These are phyloP conservation scores for Hylaeus anthracinus DNA, from an alignment of 1,140 invertebrate species.

Conservation along the genomic window DNA sequence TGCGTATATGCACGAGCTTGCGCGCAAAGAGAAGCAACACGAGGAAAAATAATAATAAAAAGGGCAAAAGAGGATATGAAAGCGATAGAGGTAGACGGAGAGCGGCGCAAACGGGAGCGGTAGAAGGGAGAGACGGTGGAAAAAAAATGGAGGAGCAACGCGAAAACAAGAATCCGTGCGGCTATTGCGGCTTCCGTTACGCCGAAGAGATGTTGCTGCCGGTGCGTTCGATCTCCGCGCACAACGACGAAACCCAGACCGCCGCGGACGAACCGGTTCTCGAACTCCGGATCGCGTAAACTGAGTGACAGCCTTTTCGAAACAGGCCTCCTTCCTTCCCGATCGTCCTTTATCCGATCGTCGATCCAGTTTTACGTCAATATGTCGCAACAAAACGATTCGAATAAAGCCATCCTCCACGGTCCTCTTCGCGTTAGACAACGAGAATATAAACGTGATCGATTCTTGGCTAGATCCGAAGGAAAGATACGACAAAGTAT, in stretches of 20 bases:
- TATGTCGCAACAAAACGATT: no score
- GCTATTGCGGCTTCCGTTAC: constrained; percentile 68
- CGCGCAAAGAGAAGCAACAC: constrained; percentile 54
- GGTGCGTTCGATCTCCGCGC: constrained; percentile 32
- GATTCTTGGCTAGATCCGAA: no score
- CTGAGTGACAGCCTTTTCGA: constrained; percentile 61
- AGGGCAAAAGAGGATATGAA: not conserved
- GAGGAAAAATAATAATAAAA: constrained; percentile 45
- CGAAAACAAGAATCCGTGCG: constrained; percentile 67
- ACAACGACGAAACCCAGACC: constrained; percentile 38
- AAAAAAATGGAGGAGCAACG: constrained; percentile 54
- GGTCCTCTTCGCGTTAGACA: no score
- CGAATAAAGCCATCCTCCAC: no score
- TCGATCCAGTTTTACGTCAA: no score
- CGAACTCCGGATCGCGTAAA: constrained; percentile 52
- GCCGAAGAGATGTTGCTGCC: constrained; percentile 41
- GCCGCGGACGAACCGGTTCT: constrained; percentile 55
- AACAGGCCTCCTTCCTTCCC: constrained; percentile 40
- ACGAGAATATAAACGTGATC: no score
- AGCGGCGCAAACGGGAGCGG: constrained; percentile 8
- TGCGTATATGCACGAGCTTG: constrained; percentile 63
- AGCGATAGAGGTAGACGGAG: not conserved
- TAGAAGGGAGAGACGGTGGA: constrained; percentile 9
- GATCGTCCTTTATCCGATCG: not conserved
- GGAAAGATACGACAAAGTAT: no score